Evolutionary conservation across 1,140 invertebrate genomes (phyloP).

Genomic region (Cotesia chilonis): DNA sequence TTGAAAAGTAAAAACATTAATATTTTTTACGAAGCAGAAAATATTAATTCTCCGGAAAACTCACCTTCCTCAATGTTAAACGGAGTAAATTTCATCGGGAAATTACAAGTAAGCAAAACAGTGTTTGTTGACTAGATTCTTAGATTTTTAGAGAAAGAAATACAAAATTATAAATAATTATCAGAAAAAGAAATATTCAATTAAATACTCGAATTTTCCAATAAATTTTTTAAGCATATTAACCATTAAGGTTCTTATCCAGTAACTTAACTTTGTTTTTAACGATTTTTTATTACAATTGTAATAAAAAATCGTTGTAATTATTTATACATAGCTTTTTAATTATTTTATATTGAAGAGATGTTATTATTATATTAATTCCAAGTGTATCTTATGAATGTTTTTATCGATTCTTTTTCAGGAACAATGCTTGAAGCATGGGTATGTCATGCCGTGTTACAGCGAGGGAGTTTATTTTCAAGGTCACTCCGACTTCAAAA

Average conservation of each 20-base stretch:
- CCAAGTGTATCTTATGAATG: background rate
- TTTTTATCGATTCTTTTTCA: background rate
- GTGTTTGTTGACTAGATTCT: too few relatives aligned
- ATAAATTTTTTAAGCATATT: too few relatives aligned
- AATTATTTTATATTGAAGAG: background rate
- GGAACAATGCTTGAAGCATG: constrained; percentile 4
- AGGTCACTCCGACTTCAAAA: background rate
- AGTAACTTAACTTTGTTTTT: too few relatives aligned
- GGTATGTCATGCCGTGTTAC: constrained; percentile 2
- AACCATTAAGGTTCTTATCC: too few relatives aligned
- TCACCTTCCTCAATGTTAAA: background rate
- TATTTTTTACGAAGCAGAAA: too few relatives aligned
- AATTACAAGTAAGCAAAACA: constrained; percentile 4
- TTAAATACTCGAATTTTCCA: too few relatives aligned
- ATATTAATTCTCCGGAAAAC: background rate
- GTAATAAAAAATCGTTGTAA: too few relatives aligned
- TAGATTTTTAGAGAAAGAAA: too few relatives aligned
- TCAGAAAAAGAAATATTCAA: too few relatives aligned
- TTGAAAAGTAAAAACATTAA: background rate
- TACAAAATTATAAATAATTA: too few relatives aligned
- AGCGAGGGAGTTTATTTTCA: background rate
- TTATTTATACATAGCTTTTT: too few relatives aligned
- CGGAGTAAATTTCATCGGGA: background rate
- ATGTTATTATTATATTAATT: background rate
- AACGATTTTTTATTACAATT: too few relatives aligned